A percentile compares a stretch with the other conserved stretches of the same genome.
These are phyloP conservation scores for Andrena flavipes DNA, from an alignment of 2,888 invertebrate genomes.

Conservation along the genomic window DNA sequence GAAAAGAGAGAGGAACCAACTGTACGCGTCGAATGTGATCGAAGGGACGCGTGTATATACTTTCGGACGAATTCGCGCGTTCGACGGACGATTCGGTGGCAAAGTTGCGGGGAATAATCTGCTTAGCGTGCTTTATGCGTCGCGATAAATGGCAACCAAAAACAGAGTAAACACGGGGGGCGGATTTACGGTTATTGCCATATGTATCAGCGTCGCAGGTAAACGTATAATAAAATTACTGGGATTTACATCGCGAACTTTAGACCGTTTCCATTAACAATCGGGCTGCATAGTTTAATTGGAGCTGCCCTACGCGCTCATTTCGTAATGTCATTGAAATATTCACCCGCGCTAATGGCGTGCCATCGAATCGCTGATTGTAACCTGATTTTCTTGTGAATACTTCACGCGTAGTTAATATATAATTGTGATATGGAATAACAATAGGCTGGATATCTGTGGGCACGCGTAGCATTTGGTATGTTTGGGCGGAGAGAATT, in stretches of 20 bases:
- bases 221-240: slow-evolving; percentile 47
- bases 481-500: background rate
- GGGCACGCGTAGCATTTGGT: too few species aligned
- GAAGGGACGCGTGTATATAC: background rate
- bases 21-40: background rate
- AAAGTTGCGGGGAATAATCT: slow-evolving; percentile 45
- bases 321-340: slow-evolving; percentile 16
- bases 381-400: background rate
- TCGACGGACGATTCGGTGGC: background rate
- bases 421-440: background rate
- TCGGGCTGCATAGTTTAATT: slow-evolving; percentile 15
- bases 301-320: slow-evolving; percentile 2
- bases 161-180: slow-evolving; percentile 24
- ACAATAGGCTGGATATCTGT: too few species aligned
- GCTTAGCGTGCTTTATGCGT: slow-evolving; percentile 51
- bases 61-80: slow-evolving; percentile 20
- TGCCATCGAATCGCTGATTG: slow-evolving; percentile 12
- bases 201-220: slow-evolving; percentile 40
- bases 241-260: slow-evolving; percentile 50
- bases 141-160: slow-evolving; percentile 50
- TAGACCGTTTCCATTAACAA: slow-evolving; percentile 36
- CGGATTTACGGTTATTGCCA: slow-evolving; percentile 47
- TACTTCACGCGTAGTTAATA: background rate
- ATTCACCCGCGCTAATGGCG: slow-evolving; percentile 23
- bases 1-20: background rate